Conservation (phyloP, 2,888 invertebrate species). For the Hyalella azteca region DNA sequence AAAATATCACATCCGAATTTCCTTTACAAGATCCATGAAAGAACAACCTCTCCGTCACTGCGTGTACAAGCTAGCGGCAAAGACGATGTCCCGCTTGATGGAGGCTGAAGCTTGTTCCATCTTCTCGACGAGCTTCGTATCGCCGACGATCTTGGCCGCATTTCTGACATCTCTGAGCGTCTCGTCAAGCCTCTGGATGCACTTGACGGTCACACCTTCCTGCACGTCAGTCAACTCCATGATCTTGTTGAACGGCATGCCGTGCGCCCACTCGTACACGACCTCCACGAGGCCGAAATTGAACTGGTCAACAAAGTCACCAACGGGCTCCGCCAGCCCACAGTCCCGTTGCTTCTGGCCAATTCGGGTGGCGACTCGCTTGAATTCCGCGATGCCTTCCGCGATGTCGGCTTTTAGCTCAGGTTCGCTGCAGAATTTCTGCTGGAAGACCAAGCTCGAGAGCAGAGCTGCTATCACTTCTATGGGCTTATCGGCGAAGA, state of each 20-base stretch:
- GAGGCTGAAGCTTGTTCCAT: slow-evolving; percentile 93
- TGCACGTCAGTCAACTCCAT: slow-evolving; percentile 92
- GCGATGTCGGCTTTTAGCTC: slow-evolving; percentile 69
- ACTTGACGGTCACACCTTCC: slow-evolving; percentile 96
- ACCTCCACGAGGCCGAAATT: slow-evolving; percentile 93
- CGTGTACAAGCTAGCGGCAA: slow-evolving; percentile 94
- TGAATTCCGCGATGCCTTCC: slow-evolving; percentile 74
- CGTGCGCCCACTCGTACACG: slow-evolving; percentile 94
- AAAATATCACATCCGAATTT: not conserved
- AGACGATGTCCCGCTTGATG: slow-evolving; percentile 97
- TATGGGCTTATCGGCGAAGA: slow-evolving; percentile 76
- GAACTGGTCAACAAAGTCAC: slow-evolving; percentile 70
- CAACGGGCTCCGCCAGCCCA: slow-evolving; percentile 67
- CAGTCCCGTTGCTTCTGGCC: slow-evolving; percentile 72
- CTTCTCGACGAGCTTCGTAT: slow-evolving; percentile 86
- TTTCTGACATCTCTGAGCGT: slow-evolving; percentile 86
- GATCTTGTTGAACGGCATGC: slow-evolving; percentile 90
- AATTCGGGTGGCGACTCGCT: slow-evolving; percentile 73
- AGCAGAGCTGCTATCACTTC: slow-evolving; percentile 82
- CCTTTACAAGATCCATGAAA: not conserved
- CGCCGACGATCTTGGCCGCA: slow-evolving; percentile 91
- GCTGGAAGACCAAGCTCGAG: slow-evolving; percentile 91
- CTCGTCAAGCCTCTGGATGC: slow-evolving; percentile 96
- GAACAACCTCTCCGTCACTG: slow-evolving; percentile 41
- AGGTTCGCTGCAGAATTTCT: slow-evolving; percentile 72